A percentile compares a stretch with the other conserved stretches of the same genome.
phyloP scores from a whole-genome alignment of 1,140 invertebrate species.

The Saccostrea cuccullata region DNA sequence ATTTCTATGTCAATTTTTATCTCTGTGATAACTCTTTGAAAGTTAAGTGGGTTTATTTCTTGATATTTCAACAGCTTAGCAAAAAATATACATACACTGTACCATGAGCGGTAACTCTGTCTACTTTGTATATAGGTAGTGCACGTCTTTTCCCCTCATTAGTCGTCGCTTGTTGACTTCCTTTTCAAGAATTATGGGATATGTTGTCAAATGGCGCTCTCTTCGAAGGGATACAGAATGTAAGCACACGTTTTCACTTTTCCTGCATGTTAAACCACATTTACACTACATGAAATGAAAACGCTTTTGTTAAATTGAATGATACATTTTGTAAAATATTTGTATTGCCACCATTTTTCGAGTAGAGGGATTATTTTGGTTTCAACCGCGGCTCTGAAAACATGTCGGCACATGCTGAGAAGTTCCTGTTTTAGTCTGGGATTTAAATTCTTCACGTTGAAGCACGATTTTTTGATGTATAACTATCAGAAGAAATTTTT shows the following conservation, averaged over 20 bases:
- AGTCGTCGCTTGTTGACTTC: neutral
- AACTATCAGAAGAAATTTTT: neutral
- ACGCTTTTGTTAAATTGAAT: neutral
- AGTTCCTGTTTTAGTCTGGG: neutral
- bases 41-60: no score
- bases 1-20: no score
- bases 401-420: conserved; percentile 8
- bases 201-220: conserved; percentile 34
- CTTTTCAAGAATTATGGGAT: neutral
- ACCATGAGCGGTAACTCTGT: neutral
- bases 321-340: neutral
- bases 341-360: neutral
- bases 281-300: neutral
- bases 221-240: neutral
- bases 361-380: neutral
- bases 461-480: conserved; percentile 17
- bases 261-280: neutral
- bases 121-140: neutral
- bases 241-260: neutral
- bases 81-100: neutral
- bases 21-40: no score
- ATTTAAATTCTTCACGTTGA: conserved; percentile 34
- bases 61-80: no score
- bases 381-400: neutral
- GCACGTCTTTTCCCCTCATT: neutral